Evolutionary conservation across 2,888 invertebrate species (phyloP), one percentile per base, ranked within the genome.

Genomic region (Athetis lepigone): DNA sequence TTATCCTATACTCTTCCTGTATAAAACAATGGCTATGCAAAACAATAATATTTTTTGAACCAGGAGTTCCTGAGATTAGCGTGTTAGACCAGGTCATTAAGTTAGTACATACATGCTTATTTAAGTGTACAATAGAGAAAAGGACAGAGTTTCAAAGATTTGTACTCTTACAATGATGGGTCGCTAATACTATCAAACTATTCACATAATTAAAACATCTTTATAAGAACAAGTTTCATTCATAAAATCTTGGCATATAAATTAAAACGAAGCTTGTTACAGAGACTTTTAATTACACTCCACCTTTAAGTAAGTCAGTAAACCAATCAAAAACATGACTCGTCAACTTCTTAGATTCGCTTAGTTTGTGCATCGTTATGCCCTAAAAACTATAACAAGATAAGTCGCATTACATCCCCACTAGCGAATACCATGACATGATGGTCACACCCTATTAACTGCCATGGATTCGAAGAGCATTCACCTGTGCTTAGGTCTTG

Each of bases 361-460:
- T 57, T 16, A 60, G 25, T 21, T 45, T 33, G 19, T 36, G 47
- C 50, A 37, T 63, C 47, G 80, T 85, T 83, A 80, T 82, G 85
- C 81, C 81, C 86, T 80, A 78, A 84, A 85, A 82, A 77, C 29
- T 57, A 19, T 59, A 64, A 70, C 57, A 79, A 65, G 77, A 79
- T 59, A 65, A 56, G 70, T 81, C 74, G 75, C 67, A 80, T 74
- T 74, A 73, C 68, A 75, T 68, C 66, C 71, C 69, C 77, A 73
- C 72, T 77, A 39, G 56, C 40, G 47, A 62, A 40, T 40, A 80
- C 75, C 73, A 72, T 79, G 75, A 79, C 77, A 79, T 73, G 76
- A 65, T 77, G 73, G 84, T 78, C 78, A 82, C 83, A 84, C 77
- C 88, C 89, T 88, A 85, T 78, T 88, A 82, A 85, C 78, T 81